Evolutionary conservation across 37 sponge, comb jelly and placozoan genomes (phyloP), one percentile per base, ranked within the genome.

Genomic region (Tethya wilhelma): DNA sequence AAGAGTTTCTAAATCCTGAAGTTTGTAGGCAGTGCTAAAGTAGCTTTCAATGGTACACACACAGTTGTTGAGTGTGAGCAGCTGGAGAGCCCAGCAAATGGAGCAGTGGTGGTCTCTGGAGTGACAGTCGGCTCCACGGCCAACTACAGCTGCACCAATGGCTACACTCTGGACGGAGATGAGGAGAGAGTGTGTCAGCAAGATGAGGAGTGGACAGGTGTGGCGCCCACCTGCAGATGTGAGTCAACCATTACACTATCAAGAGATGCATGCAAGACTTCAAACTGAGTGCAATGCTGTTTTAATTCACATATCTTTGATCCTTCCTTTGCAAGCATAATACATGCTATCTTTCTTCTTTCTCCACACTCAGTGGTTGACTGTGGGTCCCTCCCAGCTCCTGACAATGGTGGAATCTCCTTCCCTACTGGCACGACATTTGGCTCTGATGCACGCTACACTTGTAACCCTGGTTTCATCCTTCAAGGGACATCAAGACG

Each of bases 191-290:
- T 5, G 1, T 84, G 85, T 38, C 78, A 77, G 59, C 26, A 26
- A 8, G 74, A 44, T 64, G 84, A 84, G 57, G 34, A 65, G 53
- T 89, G 90, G 90, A 68, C 84, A 38, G 86, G 69, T 29, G 44
- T 29, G n/a, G 69, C 73, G 7, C 93, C 93, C 29, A 43, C 38
- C n/a, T 93, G 93, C 55, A 66, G 14, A 64, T 37, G 90, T 90
- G 75, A 28, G 84, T 66, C 26, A n/a, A n/a, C n/a, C n/a, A n/a
- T n/a, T n/a, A n/a, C n/a, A n/a, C n/a, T n/a, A n/a, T n/a, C n/a
- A n/a, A n/a, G n/a, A n/a, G n/a, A n/a, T n/a, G n/a, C n/a, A n/a
- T n/a, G n/a, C n/a, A n/a, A n/a, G n/a, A n/a, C n/a, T n/a, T n/a
- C n/a, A n/a, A n/a, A n/a, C n/a, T n/a, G n/a, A n/a, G n/a, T n/a